A percentile compares a stretch with the other conserved stretches of the same genome.
These are phyloP conservation scores for Urosaurus nigricauda DNA, from an alignment of 2,797 vertebrate genomes.

Conservation along the genomic window DNA sequence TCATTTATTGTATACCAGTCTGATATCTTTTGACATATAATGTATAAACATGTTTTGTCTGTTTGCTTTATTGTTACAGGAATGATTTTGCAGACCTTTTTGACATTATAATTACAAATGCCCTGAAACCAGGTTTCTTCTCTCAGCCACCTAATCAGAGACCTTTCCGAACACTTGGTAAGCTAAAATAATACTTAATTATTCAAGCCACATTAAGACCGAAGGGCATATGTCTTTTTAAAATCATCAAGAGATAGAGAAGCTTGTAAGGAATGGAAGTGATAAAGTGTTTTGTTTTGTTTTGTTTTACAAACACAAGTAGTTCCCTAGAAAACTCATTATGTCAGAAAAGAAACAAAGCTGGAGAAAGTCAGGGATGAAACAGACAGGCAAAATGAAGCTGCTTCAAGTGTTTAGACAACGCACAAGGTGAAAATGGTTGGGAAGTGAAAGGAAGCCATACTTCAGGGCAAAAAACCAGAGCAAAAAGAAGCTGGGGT, in stretches of 20 bases:
- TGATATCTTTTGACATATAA: no score
- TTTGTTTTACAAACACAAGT: not conserved
- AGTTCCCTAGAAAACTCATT: constrained; percentile 27
- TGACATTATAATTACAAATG: constrained; percentile 94
- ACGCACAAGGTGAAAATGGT: no score
- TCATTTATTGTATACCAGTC: no score
- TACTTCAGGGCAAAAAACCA: no score
- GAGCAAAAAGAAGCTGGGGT: no score
- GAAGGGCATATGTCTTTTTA: not conserved
- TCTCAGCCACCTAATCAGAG: constrained; percentile 91
- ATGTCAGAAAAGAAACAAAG: not conserved
- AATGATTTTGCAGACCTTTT: constrained; percentile 93
- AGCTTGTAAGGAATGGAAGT: no score
- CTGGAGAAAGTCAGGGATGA: not conserved
- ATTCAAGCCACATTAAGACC: constrained; percentile 27
- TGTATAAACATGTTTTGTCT: constrained; percentile 30
- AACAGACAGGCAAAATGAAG: no score
- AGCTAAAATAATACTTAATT: constrained; percentile 65
- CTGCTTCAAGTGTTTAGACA: no score
- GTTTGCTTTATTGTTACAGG: constrained; percentile 77
- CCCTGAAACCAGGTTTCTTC: constrained; percentile 97
- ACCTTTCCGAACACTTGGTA: constrained; percentile 91
- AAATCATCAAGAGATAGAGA: not conserved
- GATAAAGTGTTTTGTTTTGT: not conserved
- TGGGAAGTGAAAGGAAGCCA: no score